Evolutionary conservation across 2,113 vertebrate genomes (phyloP).

Genomic region (Siphamia tubifer): DNA sequence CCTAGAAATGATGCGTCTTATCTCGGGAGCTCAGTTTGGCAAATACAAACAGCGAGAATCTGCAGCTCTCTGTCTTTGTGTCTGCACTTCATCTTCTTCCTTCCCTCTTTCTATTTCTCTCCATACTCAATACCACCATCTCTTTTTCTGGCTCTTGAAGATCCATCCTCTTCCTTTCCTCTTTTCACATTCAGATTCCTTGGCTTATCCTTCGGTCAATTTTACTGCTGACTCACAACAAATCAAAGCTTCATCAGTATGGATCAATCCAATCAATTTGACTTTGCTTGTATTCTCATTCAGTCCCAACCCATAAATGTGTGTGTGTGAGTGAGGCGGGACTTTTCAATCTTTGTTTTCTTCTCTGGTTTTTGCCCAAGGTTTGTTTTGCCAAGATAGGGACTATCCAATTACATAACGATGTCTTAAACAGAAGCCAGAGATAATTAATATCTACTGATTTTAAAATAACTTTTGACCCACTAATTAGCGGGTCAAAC

Average conservation of each 20-base stretch:
- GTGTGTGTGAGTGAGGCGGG: too few relatives aligned
- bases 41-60: constrained; percentile 30
- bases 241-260: constrained; percentile 41
- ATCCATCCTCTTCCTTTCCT: constrained; percentile 1
- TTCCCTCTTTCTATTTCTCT: background rate
- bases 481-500: too few relatives aligned
- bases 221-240: constrained; percentile 44
- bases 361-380: background rate
- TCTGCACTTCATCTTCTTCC: background rate
- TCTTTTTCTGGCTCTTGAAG: background rate
- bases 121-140: background rate
- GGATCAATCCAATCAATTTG: constrained; percentile 11
- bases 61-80: constrained; percentile 3
- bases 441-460: too few relatives aligned
- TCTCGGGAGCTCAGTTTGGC: constrained; percentile 29
- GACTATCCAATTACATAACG: constrained; percentile 4
- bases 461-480: too few relatives aligned
- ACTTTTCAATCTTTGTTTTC: background rate
- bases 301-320: background rate
- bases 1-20: constrained; percentile 31
- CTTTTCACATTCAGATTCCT: background rate
- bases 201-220: background rate
- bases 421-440: too few relatives aligned
- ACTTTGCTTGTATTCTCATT: constrained; percentile 1
- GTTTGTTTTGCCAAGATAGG: constrained; percentile 11